Evolutionary conservation across 2,113 vertebrate genomes (phyloP).

Genomic region (Maccullochella peelii): DNA sequence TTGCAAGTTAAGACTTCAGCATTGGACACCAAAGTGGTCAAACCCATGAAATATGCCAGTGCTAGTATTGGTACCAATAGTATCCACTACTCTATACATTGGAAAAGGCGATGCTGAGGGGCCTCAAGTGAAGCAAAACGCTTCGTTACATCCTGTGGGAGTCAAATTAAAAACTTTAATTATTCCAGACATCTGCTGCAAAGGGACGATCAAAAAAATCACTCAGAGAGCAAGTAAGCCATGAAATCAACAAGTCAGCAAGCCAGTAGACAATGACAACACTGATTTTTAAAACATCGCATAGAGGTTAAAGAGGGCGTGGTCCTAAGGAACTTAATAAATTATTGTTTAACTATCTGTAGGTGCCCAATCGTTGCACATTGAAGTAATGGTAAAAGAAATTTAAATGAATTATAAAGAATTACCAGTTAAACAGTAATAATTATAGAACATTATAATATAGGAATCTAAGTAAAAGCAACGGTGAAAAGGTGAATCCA

Average conservation of each 20-base stretch:
- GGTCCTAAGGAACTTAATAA: too few species aligned
- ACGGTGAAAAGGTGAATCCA: slow-evolving; percentile 1
- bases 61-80: neutral
- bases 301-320: neutral
- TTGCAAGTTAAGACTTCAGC: neutral
- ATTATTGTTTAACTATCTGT: neutral
- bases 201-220: neutral
- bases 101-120: neutral
- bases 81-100: neutral
- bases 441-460: neutral
- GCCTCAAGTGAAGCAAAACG: neutral
- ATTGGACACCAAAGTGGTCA: neutral
- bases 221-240: slow-evolving; percentile 11
- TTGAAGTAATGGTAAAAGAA: neutral
- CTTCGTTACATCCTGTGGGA: neutral
- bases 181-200: neutral
- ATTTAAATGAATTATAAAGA: neutral
- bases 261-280: neutral
- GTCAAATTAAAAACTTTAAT: slow-evolving; percentile 8
- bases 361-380: neutral
- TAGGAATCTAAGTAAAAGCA: neutral
- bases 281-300: neutral
- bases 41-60: neutral
- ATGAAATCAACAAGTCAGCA: slow-evolving; percentile 15
- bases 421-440: neutral